Evolutionary conservation across 2,888 invertebrate genomes (phyloP).

Genomic region (Zhuqinia jingwanae): DNA sequence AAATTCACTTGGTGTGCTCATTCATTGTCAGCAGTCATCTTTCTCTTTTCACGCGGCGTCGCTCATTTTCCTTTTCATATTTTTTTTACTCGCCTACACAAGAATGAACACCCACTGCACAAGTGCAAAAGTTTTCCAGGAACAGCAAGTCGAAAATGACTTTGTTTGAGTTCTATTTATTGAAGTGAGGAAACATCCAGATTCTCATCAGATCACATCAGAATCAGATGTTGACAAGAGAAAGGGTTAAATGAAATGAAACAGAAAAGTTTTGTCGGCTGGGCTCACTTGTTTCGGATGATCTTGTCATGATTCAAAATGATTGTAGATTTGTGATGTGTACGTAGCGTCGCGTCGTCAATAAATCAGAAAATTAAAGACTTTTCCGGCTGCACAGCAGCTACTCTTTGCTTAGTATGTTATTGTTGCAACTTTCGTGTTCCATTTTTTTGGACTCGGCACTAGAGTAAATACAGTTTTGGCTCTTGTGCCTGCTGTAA

Average conservation of each 20-base stretch:
- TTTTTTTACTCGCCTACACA: slow-evolving; percentile 11
- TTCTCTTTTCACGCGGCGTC: slow-evolving; percentile 1
- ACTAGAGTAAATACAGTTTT: neutral
- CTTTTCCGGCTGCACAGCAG: slow-evolving; percentile 18
- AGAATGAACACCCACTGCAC: neutral
- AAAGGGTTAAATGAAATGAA: slow-evolving; percentile 62
- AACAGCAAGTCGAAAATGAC: slow-evolving; percentile 33
- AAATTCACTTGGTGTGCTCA: slow-evolving; percentile 10
- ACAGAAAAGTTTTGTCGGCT: slow-evolving; percentile 20
- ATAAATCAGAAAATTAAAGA: slow-evolving; percentile 70
- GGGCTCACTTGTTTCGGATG: slow-evolving; percentile 2
- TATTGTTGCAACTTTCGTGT: slow-evolving; percentile 9
- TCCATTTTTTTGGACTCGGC: neutral
- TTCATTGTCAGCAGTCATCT: slow-evolving; percentile 19
- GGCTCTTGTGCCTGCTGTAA: neutral
- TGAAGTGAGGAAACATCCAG: slow-evolving; percentile 33
- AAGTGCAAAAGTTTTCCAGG: neutral
- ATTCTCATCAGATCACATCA: slow-evolving; percentile 73
- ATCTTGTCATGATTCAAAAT: neutral
- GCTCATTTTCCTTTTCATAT: slow-evolving; percentile 16
- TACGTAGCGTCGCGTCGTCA: slow-evolving; percentile 25
- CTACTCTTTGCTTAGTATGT: neutral
- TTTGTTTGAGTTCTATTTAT: slow-evolving; percentile 27
- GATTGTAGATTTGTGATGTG: neutral
- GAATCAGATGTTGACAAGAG: slow-evolving; percentile 69